phyloP scores from a whole-genome alignment of 2,113 vertebrate genomes.

The Holacanthus passer region DNA sequence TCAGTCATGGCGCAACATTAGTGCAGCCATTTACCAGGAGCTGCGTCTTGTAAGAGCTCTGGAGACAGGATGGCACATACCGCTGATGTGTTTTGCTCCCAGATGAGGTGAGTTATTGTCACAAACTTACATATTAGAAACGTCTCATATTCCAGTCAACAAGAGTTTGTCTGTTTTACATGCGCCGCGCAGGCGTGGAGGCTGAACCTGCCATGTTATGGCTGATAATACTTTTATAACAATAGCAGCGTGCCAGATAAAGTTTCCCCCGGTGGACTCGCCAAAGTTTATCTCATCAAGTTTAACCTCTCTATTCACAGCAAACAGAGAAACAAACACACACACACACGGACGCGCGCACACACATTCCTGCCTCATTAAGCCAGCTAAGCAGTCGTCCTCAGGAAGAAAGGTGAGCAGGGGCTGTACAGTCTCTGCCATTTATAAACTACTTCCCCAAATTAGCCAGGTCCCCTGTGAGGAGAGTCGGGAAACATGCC shows the following conservation, averaged over 20 bases:
- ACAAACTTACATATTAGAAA: slow-evolving; percentile 10
- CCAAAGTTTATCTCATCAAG: slow-evolving; percentile 43
- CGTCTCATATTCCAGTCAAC: neutral
- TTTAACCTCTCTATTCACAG: slow-evolving; percentile 38
- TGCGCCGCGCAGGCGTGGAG: neutral
- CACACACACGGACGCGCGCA: neutral
- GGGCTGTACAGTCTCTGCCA: slow-evolving; percentile 38
- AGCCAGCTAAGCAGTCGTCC: slow-evolving; percentile 53
- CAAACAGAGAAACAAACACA: slow-evolving; percentile 12
- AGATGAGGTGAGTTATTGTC: slow-evolving; percentile 18
- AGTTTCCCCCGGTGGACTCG: slow-evolving; percentile 17
- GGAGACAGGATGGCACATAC: slow-evolving; percentile 42
- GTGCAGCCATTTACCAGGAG: slow-evolving; percentile 64
- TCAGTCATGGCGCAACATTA: slow-evolving; percentile 74
- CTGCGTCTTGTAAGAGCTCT: slow-evolving; percentile 50
- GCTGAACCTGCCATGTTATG: slow-evolving; percentile 4
- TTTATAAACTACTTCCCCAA: slow-evolving; percentile 64
- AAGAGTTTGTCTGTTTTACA: neutral
- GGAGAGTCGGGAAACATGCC: slow-evolving; percentile 27
- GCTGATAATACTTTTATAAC: slow-evolving; percentile 23
- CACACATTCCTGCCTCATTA: slow-evolving; percentile 55
- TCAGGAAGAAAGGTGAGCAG: slow-evolving; percentile 47
- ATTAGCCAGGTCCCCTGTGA: slow-evolving; percentile 61
- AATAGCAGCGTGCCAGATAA: slow-evolving; percentile 30
- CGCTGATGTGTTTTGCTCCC: slow-evolving; percentile 34